phyloP scores from a whole-genome alignment of 2,797 vertebrate species.

The Sebastes minor region DNA sequence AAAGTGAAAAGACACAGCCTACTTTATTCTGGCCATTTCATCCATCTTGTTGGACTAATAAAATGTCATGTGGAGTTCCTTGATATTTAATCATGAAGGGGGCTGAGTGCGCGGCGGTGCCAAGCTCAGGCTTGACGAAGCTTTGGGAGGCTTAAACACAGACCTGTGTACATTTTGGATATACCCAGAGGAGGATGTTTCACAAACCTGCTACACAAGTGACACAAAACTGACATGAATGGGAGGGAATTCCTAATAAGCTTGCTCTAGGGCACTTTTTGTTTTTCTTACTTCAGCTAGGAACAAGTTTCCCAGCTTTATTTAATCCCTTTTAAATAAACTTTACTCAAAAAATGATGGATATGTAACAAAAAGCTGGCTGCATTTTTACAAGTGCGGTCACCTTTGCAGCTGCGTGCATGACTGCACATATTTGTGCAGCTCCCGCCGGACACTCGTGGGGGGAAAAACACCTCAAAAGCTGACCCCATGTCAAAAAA shows the following conservation, averaged over 20 bases:
- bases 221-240: conserved; percentile 42
- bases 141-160: conserved; percentile 72
- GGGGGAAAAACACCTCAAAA: conserved; percentile 14
- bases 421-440: conserved; percentile 49
- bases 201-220: conserved; percentile 28
- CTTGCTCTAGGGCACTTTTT: background rate
- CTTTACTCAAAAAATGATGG: background rate
- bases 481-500: conserved; percentile 15
- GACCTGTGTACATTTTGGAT: conserved; percentile 58
- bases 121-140: conserved; percentile 58
- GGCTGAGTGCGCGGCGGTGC: conserved; percentile 69
- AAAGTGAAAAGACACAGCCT: conserved; percentile 88
- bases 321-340: conserved; percentile 14
- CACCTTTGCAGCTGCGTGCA: conserved; percentile 52
- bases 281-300: background rate
- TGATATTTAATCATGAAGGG: conserved; percentile 90
- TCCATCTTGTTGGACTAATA: conserved; percentile 94
- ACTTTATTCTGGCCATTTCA: conserved; percentile 90
- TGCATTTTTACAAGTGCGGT: conserved; percentile 21
- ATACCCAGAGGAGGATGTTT: conserved; percentile 47
- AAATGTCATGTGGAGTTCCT: conserved; percentile 89
- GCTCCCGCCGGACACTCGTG: conserved; percentile 18
- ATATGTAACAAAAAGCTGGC: background rate
- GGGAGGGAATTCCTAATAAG: conserved; percentile 29
- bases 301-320: conserved; percentile 2